These are phyloP conservation scores for Drosophila triauraria DNA, from an alignment of 1,140 invertebrate genomes.

Conservation along the genomic window DNA sequence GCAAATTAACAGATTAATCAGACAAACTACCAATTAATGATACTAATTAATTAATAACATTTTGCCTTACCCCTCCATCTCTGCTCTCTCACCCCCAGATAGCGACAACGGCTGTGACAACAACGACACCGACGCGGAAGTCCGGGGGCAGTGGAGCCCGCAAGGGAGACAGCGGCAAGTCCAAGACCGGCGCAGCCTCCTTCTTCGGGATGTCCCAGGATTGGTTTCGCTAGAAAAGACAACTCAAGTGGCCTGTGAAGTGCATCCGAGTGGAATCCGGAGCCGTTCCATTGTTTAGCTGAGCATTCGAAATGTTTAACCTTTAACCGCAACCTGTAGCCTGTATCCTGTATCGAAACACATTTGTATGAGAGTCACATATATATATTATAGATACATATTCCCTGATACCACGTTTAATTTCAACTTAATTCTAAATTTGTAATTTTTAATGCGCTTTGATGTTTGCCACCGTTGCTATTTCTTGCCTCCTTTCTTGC, in stretches of 20 bases:
- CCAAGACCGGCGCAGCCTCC: slow-evolving; percentile 88
- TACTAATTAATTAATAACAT: slow-evolving; percentile 77
- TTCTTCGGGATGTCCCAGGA: slow-evolving; percentile 93
- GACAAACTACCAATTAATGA: slow-evolving; percentile 68
- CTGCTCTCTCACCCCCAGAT: slow-evolving; percentile 7
- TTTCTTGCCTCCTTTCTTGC: slow-evolving; percentile 80
- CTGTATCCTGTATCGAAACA: slow-evolving; percentile 12
- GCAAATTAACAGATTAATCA: slow-evolving; percentile 82
- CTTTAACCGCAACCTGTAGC: slow-evolving; percentile 7
- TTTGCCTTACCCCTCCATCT: slow-evolving; percentile 19
- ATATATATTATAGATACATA: slow-evolving; percentile 44
- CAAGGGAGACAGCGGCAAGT: slow-evolving; percentile 67
- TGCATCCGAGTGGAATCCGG: slow-evolving; percentile 52
- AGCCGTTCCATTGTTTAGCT: slow-evolving; percentile 16
- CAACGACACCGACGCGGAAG: slow-evolving; percentile 65
- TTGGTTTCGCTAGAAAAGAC: slow-evolving; percentile 87
- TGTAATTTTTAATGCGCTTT: slow-evolving; percentile 61
- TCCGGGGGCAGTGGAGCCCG: slow-evolving; percentile 48
- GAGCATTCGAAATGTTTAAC: slow-evolving; percentile 52
- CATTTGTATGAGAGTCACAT: slow-evolving; percentile 32
- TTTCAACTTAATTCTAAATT: slow-evolving; percentile 51
- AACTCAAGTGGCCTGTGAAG: slow-evolving; percentile 67
- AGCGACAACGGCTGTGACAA: slow-evolving; percentile 3
- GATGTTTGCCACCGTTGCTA: slow-evolving; percentile 49
- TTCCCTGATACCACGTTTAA: slow-evolving; percentile 44